Conservation (phyloP, 2,113 vertebrate genomes). For the Channa maculata region DNA sequence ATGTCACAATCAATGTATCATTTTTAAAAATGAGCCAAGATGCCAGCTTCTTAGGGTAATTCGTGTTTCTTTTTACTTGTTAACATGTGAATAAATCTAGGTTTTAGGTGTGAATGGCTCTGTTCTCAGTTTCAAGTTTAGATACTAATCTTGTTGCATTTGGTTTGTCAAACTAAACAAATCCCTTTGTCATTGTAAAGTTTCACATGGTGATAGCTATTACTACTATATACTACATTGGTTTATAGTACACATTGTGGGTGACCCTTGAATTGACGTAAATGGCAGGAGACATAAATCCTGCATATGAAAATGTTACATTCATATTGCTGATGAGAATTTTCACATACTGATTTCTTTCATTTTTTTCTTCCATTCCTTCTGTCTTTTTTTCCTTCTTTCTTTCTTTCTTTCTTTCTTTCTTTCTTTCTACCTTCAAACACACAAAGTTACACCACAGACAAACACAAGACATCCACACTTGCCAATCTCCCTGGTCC, state of each 20-base stretch:
- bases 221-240: too few relatives aligned
- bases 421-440: conserved; percentile 2
- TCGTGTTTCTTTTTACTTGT: too few relatives aligned
- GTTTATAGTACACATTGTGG: too few relatives aligned
- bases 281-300: conserved; percentile 1
- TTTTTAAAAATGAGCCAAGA: too few relatives aligned
- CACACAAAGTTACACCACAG: conserved; percentile 1
- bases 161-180: background rate
- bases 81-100: background rate
- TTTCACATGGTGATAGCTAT: too few relatives aligned
- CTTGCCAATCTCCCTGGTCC: background rate
- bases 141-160: conserved; percentile 1
- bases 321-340: conserved; percentile 51
- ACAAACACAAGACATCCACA: background rate
- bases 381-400: too few relatives aligned
- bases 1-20: too few relatives aligned
- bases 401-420: background rate
- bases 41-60: too few relatives aligned
- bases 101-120: background rate
- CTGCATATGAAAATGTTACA: conserved; percentile 30
- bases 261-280: too few relatives aligned
- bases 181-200: too few relatives aligned
- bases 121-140: background rate
- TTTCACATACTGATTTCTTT: background rate
- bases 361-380: too few relatives aligned